Evolutionary conservation across 1,140 invertebrate genomes (phyloP).

Genomic region (Hyles vespertilio): DNA sequence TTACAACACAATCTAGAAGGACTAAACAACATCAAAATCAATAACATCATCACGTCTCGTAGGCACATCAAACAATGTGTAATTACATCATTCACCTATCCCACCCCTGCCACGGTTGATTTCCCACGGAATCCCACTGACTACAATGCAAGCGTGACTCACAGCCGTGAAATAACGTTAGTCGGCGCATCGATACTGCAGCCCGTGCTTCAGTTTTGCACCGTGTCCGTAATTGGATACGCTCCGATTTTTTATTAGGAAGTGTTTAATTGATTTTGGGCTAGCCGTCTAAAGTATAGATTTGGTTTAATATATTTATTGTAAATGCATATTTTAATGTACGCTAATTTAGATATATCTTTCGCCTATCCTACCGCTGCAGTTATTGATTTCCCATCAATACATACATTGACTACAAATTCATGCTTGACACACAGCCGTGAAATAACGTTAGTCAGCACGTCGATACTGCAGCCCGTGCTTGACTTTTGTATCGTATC

Average conservation of each 20-base stretch:
- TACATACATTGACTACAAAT: slow-evolving; percentile 51
- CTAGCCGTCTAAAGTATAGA: too few species aligned
- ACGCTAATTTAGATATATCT: too few species aligned
- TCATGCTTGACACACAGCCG: slow-evolving; percentile 58
- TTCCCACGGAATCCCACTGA: slow-evolving; percentile 53
- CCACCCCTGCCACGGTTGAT: slow-evolving; percentile 39
- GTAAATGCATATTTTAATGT: too few species aligned
- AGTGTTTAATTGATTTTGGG: too few species aligned
- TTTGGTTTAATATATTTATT: too few species aligned
- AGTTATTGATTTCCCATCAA: slow-evolving; percentile 59
- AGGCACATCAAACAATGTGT: slow-evolving; percentile 19
- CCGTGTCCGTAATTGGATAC: slow-evolving; percentile 1
- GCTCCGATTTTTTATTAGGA: not conserved
- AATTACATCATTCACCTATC: slow-evolving; percentile 31
- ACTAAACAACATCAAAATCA: not conserved
- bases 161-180: slow-evolving; percentile 61
- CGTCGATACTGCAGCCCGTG: slow-evolving; percentile 21
- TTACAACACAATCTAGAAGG: too few species aligned
- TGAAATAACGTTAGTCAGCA: slow-evolving; percentile 55
- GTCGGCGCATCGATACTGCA: slow-evolving; percentile 26
- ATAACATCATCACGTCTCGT: not conserved
- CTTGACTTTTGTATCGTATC: not conserved
- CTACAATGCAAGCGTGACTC: slow-evolving; percentile 64
- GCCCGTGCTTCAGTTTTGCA: not conserved
- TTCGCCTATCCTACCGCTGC: slow-evolving; percentile 24